These are phyloP conservation scores for Lydus trimaculatus DNA, from an alignment of 2,888 invertebrate species.

Conservation along the genomic window DNA sequence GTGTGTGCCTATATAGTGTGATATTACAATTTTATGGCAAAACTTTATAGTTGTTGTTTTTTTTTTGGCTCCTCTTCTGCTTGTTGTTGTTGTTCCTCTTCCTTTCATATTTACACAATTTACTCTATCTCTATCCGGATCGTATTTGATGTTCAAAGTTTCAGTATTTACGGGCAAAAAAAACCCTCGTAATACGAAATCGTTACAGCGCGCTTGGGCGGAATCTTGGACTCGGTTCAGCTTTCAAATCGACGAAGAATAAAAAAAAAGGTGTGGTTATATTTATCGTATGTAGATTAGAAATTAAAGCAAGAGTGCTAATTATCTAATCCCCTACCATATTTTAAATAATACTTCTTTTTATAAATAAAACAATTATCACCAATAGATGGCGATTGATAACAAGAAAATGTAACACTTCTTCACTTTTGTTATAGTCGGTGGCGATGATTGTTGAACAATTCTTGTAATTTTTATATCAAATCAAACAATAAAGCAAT, in stretches of 20 bases:
- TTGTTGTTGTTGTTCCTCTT: not conserved
- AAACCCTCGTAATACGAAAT: slow-evolving; percentile 45
- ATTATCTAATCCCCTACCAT: slow-evolving; percentile 3
- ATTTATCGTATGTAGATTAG: slow-evolving; percentile 12
- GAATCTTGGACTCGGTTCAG: slow-evolving; percentile 35
- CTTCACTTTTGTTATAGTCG: too few species aligned
- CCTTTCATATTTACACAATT: not conserved
- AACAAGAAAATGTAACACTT: too few species aligned
- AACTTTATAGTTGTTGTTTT: slow-evolving; percentile 52
- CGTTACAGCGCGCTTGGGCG: slow-evolving; percentile 44
- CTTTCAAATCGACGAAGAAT: slow-evolving; percentile 13
- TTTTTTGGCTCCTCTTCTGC: not conserved
- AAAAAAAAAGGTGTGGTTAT: slow-evolving; percentile 39
- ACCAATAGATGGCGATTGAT: not conserved
- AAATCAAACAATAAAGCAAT: not conserved
- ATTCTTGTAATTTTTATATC: not conserved
- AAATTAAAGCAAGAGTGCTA: not conserved
- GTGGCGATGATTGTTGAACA: not conserved
- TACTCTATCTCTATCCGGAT: not conserved
- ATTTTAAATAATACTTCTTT: not conserved
- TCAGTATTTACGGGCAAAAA: slow-evolving; percentile 27
- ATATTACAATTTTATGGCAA: slow-evolving; percentile 55
- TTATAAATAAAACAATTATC: not conserved
- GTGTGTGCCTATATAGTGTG: slow-evolving; percentile 36
- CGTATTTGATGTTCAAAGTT: not conserved